Base-by-base conservation (phyloP, 2,888 invertebrate genomes). In the Linyphia triangularis region DNA sequence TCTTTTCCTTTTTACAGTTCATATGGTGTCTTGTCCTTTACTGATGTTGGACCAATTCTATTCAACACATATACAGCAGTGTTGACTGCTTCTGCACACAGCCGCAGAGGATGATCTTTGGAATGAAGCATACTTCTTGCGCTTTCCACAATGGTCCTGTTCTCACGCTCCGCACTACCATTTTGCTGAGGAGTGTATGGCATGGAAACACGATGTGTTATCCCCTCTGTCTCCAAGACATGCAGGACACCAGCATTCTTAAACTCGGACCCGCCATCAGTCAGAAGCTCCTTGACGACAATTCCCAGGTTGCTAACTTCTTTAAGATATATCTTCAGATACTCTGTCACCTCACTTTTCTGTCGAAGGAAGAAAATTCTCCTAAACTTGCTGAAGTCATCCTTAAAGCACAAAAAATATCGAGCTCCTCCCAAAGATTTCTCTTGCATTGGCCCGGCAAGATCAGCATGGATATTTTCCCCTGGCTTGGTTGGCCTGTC, bases 341-440 rank as follows among this genome's bases (percentile, higher is more conserved):
- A 81, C 2, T 69, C 57, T 30, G 67, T 19, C 13, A 72, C 72
- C 33, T 73, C 73, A 86, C 13, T 73, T 24, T 86, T 86, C 0
- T 5, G 24, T 4, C 37, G 5, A 13, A 86, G 43, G 19, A 73
- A 63, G 40, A 81, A 86, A 2, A 73, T 59, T 33, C 73, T 40
- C 1, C 72, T 43, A 19, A n/a, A 81, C 37, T 69, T 43, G 19
- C 37, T 33, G 3, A 43, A 63, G 26, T 85, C 85, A 43, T 86
- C 86, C 63, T 72, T 81, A 61, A 81, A 81, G n/a, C 61, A 72
- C 9, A 86, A n/a, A 69, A 59, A 86, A 26, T 28, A 65, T 13
- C n/a, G 24, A 28, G 65, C 65, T 26, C 28, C 65, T 6, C 81
- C 81, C 16, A 86, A 13, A 10, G 86, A 86, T 13, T 24, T 7